Base-by-base conservation (phyloP, 92 coral and sea anemone genomes). In the Zoanthus gigantus region DNA sequence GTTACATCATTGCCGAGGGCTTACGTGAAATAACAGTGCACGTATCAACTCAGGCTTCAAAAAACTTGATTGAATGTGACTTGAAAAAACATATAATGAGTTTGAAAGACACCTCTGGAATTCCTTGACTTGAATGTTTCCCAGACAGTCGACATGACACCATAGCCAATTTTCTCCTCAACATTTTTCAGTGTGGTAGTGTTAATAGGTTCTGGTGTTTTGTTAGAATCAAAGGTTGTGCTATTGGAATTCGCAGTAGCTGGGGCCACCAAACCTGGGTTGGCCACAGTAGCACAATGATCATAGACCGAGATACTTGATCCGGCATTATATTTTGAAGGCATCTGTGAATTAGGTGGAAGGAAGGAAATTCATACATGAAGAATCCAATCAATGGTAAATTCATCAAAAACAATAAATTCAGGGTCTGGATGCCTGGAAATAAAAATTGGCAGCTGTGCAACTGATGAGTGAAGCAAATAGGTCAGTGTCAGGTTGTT, bases 401-500 rank as follows among this genome's bases (percentile, higher is more conserved):
- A 90, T 53, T 90, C 90, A 82, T 90, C 88, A 73, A 86, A 83
- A 85, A 67, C 79, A 79, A 69, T 71, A 17, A 88, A 66, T 63
- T 68, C 90, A 73, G 90, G 93, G 79, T 90, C 93, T 77, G 90
- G 93, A 63, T 90, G 81, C 93, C 90, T 79, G 6, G 90, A 90
- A 66, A 60, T 87, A 85, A 85, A 90, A 52, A 15, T 80, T 47
- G 89, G 87, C 68, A 90, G 72, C 77, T 90, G 86, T 85, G 89
- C 18, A 23, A 67, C 85, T 79, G 48, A 79, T 74, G 85, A 90
- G 81, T 17, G 87, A 53, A 60, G 92, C 89, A 74, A 90, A 85
- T 78, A 90, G 29, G 44, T 90, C 90, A 68, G 78, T 74, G 28
- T 85, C 87, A 71, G 89, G 86, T 52, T 32, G 72, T 31, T 85